phyloP scores from a whole-genome alignment of 2,113 vertebrate species.

The Synchiropus splendidus region DNA sequence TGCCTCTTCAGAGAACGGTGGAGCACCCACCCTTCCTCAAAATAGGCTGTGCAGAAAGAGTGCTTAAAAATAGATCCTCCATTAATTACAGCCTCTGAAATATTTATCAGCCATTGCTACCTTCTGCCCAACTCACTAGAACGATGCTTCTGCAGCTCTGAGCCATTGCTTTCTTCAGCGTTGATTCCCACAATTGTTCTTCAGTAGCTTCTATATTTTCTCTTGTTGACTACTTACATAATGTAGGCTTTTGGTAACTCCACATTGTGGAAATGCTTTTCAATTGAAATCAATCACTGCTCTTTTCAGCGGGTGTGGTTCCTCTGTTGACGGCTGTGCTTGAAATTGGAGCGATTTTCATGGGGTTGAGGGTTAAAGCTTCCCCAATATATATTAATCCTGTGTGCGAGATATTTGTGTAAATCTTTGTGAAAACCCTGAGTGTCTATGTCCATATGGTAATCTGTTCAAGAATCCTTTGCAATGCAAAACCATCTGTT shows the following conservation, averaged over 20 bases:
- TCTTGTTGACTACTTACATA: too few species aligned
- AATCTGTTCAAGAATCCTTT: too few species aligned
- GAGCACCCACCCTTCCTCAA: conserved; percentile 40
- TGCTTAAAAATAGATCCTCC: conserved; percentile 58
- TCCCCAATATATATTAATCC: too few species aligned
- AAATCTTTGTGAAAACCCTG: conserved; percentile 16
- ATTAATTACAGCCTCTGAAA: conserved; percentile 61
- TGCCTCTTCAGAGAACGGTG: conserved; percentile 25
- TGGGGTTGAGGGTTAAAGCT: too few species aligned
- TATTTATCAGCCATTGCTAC: conserved; percentile 52
- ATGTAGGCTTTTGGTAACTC: conserved; percentile 2
- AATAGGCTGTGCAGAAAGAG: conserved; percentile 44
- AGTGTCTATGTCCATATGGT: conserved; percentile 19
- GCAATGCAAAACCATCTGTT: background rate
- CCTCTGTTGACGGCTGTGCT: too few species aligned
- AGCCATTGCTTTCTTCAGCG: conserved; percentile 7
- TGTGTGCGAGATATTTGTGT: conserved; percentile 18
- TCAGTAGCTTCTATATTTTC: too few species aligned
- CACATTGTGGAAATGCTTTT: background rate
- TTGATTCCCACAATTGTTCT: conserved; percentile 16
- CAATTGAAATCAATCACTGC: too few species aligned
- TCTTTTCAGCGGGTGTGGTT: too few species aligned
- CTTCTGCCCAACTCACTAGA: conserved; percentile 29
- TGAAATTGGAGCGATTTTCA: too few species aligned
- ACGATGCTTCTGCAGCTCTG: too few species aligned